A percentile compares a stretch with the other conserved stretches of the same genome.
These are phyloP conservation scores for Atrina japonica DNA, from an alignment of 2,888 invertebrate species.

Conservation along the genomic window DNA sequence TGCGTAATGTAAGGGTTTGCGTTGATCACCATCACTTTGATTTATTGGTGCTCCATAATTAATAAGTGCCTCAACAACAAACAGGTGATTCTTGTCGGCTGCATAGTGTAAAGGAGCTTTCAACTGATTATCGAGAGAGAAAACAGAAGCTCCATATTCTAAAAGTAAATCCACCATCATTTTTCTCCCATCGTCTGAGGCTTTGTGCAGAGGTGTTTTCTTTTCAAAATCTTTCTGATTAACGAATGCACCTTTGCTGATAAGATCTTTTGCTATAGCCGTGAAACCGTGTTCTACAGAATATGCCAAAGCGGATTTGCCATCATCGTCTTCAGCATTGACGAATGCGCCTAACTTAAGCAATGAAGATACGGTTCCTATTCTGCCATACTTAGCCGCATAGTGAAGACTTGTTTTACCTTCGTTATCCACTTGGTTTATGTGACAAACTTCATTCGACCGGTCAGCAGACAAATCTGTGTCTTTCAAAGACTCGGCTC, in stretches of 20 bases:
- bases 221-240: conserved; percentile 35
- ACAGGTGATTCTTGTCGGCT: conserved; percentile 33
- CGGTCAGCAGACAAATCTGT: background rate
- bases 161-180: conserved; percentile 34
- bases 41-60: conserved; percentile 38
- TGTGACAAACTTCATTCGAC: background rate
- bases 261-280: conserved; percentile 20
- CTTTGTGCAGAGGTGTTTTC: conserved; percentile 33
- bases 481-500: background rate
- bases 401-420: conserved; percentile 29
- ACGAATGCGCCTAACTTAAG: conserved; percentile 30
- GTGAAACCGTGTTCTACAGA: conserved; percentile 39
- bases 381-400: conserved; percentile 27
- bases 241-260: conserved; percentile 30
- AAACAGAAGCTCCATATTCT: conserved; percentile 26
- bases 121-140: conserved; percentile 27
- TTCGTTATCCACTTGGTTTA: conserved; percentile 12
- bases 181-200: conserved; percentile 28
- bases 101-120: conserved; percentile 39
- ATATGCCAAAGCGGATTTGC: conserved; percentile 36
- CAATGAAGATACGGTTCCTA: conserved; percentile 12
- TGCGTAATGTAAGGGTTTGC: conserved; percentile 40
- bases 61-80: conserved; percentile 22
- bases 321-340: conserved; percentile 35
- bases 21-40: conserved; percentile 38